Base-by-base conservation (phyloP, 1,140 invertebrate genomes). In the Scaptomyza graminum region DNA sequence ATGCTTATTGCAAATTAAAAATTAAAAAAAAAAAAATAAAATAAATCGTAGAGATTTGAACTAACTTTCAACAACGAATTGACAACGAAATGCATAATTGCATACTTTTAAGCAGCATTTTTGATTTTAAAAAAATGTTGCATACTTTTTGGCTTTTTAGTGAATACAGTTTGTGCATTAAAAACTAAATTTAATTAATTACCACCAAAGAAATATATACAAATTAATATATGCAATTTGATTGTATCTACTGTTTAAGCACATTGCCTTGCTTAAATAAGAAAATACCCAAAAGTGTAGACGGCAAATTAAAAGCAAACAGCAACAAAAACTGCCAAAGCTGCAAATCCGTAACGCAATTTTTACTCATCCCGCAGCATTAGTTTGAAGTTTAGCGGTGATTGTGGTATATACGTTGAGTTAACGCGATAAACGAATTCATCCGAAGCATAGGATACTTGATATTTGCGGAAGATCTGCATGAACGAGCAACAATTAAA, bases 401-500 rank as follows among this genome's bases (percentile, higher is more conserved):
- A 94, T 80, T 95, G 93, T 11, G 95, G 95, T 57, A 95, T 93
- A 72, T 95, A 95, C 8, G 95, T 95, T 8, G 95, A 94, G 63
- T 94, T 94, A n/a, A 95, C 95, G 90, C 94, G 94, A 90, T 95
- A 95, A 7, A 93, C 94, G 63, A 96, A 92, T 52, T 93, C 92
- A 12, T 93, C 93, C 70, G 95, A 93, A 63, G 93, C 92, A 91
- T 95, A 96, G 56, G 93, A 93, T 3, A 95, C 93, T 75, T 93
- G 83, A 87, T 95, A 95, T 87, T 94, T 94, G 57, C 94, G 92
- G 76, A 95, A 94, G 75, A 94, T 93, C 95, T 95, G 92, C 55
- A 93, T 92, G 63, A 73, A 74, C 37, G 28, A 64, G 66, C 76
- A 37, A 31, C 28, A 47, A 44, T 55, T 54, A 55, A 62, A 51